Evolutionary conservation across 2,797 vertebrate genomes (phyloP), one percentile per base, ranked within the genome.

Genomic region (Lepus oiostolus): DNA sequence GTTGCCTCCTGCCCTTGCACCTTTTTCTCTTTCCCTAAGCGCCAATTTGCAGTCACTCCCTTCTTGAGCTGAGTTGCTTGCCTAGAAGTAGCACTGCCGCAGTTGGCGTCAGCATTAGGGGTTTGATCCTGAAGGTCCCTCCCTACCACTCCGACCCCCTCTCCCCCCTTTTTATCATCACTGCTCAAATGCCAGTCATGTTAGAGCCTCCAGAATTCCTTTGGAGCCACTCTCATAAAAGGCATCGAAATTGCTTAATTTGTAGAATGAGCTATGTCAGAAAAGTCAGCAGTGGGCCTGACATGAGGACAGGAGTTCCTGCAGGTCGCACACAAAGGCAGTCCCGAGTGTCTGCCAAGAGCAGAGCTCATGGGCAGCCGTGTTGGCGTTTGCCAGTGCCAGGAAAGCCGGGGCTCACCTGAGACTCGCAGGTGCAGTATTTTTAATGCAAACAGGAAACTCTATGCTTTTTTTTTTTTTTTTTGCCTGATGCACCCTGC

Each of bases 261-360:
- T 88, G 30, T 38, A 85, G 95, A 95, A 87, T 65, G 17, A 92
- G 21, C 79, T 82, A 0, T 63, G 76, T 90, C 47, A 72, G 38
- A 88, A 67, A 94, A 70, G 65, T 79, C 52, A 62, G 2, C 79
- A 14, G 13, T 63, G 62, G 30, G 2, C 63, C 74, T 54, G 60
- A 81, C 60, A 54, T 70, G 70, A 60, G 81, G 65, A 26, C 10
- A 32, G 74, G 52, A 76, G 47, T 89, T 76, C 4, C 84, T 94
- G 7, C 87, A 74, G 26, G 63, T 72, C 32, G 22, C 62, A 7
- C 9, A 32, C 42, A 77, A 84, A 70, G 28, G n/a, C 26, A 32
- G 42, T 76, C 3, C 0, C 13, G 62, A 67, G 2, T 24, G 60
- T 7, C 76, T 79, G 50, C 84, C 54, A 28, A 54, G 80, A 35